These are phyloP conservation scores for Merodon equestris DNA, from an alignment of 2,888 invertebrate species.

Conservation along the genomic window DNA sequence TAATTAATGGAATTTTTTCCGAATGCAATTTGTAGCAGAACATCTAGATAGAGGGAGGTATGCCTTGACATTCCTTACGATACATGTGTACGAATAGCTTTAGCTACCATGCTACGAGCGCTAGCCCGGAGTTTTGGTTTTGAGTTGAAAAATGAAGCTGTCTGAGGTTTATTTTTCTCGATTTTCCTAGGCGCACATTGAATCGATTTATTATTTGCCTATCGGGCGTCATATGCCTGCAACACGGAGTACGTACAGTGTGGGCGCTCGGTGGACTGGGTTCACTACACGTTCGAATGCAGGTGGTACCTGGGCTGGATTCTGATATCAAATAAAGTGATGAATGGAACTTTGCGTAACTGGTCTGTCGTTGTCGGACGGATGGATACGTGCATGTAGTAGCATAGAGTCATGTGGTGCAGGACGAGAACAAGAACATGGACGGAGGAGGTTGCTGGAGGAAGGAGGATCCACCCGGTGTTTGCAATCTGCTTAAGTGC, in stretches of 20 bases:
- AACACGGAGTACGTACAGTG: slow-evolving; percentile 11
- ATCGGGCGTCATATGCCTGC: slow-evolving; percentile 63
- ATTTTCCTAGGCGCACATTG: slow-evolving; percentile 56
- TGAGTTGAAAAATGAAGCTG: slow-evolving; percentile 64
- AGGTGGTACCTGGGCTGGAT: slow-evolving; percentile 56
- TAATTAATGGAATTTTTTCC: slow-evolving; percentile 67
- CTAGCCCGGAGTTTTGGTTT: slow-evolving; percentile 14
- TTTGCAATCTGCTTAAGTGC: slow-evolving; percentile 65
- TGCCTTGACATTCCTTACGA: slow-evolving; percentile 44
- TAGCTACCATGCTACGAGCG: background rate
- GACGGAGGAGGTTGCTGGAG: too few relatives aligned
- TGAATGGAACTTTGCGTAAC: slow-evolving; percentile 67
- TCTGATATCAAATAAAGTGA: slow-evolving; percentile 66
- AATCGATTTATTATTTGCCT: slow-evolving; percentile 69
- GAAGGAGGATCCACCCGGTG: slow-evolving; percentile 29
- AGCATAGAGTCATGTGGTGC: background rate
- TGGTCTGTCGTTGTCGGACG: slow-evolving; percentile 47
- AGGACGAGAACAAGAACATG: too few relatives aligned
- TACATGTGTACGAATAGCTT: background rate
- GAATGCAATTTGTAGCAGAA: slow-evolving; percentile 65
- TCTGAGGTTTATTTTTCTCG: slow-evolving; percentile 40
- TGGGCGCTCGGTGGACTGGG: slow-evolving; percentile 51
- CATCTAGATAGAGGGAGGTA: slow-evolving; percentile 55
- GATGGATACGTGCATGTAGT: background rate
- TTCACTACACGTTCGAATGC: slow-evolving; percentile 40